A percentile compares a stretch with the other conserved stretches of the same genome.
These are phyloP conservation scores for Actinia tenebrosa DNA, from an alignment of 64 coral and sea anemone species.

Conservation along the genomic window DNA sequence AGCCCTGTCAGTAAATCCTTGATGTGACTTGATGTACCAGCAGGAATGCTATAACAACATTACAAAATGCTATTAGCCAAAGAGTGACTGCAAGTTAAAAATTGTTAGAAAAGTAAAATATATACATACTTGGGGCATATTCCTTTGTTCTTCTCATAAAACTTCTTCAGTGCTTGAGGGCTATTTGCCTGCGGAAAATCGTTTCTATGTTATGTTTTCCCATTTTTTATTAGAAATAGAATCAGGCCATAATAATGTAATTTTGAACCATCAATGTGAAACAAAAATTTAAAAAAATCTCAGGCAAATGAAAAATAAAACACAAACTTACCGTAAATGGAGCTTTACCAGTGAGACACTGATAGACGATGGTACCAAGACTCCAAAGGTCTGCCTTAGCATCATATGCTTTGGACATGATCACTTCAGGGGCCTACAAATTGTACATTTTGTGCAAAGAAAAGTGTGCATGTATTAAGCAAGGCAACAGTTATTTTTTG, in stretches of 20 bases:
- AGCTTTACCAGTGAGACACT: slow-evolving; percentile 93
- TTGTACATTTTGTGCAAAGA: not conserved
- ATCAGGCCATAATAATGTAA: no score
- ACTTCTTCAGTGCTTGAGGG: slow-evolving; percentile 92
- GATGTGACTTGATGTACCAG: slow-evolving; percentile 69
- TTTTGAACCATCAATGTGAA: no score
- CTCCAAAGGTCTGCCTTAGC: slow-evolving; percentile 99
- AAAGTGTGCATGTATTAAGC: no score
- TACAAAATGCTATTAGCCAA: not conserved
- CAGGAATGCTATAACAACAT: slow-evolving; percentile 64
- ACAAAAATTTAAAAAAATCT: no score
- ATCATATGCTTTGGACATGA: slow-evolving; percentile 97
- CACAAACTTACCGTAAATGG: slow-evolving; percentile 67
- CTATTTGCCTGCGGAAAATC: slow-evolving; percentile 66
- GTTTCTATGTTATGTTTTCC: not conserved
- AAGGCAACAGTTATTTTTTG: no score
- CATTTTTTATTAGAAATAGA: not conserved
- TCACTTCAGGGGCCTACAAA: slow-evolving; percentile 90
- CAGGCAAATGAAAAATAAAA: no score
- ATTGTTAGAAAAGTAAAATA: not conserved
- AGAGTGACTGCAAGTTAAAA: not conserved
- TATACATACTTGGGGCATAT: slow-evolving; percentile 79
- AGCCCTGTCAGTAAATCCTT: slow-evolving; percentile 72
- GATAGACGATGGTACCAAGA: slow-evolving; percentile 94
- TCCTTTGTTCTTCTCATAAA: slow-evolving; percentile 93